Evolutionary conservation across 2,888 invertebrate genomes (phyloP).

Genomic region (Ligdia adustata): DNA sequence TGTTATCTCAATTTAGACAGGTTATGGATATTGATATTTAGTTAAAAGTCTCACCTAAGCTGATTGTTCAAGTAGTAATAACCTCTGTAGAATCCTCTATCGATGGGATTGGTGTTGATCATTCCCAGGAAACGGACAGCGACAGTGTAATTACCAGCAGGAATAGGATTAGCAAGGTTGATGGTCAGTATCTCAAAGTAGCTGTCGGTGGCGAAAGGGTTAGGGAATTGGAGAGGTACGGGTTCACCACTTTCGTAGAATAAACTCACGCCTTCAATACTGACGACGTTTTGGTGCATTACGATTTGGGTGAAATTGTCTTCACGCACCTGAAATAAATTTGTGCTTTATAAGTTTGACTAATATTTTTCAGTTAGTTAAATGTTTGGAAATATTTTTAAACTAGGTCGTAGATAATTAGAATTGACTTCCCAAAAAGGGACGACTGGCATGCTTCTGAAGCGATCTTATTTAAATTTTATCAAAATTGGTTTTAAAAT

Average conservation of each 20-base stretch:
- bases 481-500: too few species aligned
- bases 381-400: too few species aligned
- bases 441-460: too few species aligned
- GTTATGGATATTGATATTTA: too few species aligned
- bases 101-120: constrained; percentile 68
- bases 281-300: constrained; percentile 68
- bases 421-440: too few species aligned
- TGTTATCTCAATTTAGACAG: too few species aligned
- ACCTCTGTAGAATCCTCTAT: constrained; percentile 75
- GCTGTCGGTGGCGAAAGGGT: constrained; percentile 56
- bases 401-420: too few species aligned
- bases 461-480: too few species aligned
- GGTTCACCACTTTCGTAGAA: constrained; percentile 38
- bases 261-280: constrained; percentile 54
- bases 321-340: constrained; percentile 52
- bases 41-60: constrained; percentile 47
- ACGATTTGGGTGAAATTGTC: constrained; percentile 62
- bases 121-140: constrained; percentile 55
- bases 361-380: too few species aligned
- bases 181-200: constrained; percentile 65
- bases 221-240: constrained; percentile 49
- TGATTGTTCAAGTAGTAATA: constrained; percentile 60
- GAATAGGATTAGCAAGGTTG: constrained; percentile 54
- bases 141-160: constrained; percentile 60
- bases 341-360: too few species aligned